Evolutionary conservation across 2,113 vertebrate species (phyloP).

Genomic region (Xiphias gladius): DNA sequence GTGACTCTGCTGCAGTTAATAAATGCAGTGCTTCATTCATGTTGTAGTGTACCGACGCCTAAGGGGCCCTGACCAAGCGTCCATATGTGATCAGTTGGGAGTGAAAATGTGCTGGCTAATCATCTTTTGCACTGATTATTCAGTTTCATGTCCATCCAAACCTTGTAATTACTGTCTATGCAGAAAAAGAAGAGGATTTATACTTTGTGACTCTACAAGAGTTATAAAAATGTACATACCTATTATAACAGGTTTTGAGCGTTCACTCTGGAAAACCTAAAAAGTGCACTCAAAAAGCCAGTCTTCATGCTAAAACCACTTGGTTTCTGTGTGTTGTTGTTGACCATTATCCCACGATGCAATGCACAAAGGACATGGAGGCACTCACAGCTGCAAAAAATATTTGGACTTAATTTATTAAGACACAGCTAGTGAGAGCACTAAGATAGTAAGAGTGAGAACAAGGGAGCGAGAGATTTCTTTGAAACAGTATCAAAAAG

Average conservation of each 20-base stretch:
- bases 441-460: too few relatives aligned
- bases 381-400: background rate
- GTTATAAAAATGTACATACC: too few relatives aligned
- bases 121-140: background rate
- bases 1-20: too few relatives aligned
- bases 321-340: background rate
- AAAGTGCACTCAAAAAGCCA: background rate
- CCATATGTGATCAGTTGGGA: too few relatives aligned
- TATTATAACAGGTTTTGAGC: background rate
- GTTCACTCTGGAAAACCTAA: background rate
- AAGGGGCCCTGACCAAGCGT: too few relatives aligned
- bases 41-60: too few relatives aligned
- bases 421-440: too few relatives aligned
- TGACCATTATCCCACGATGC: background rate
- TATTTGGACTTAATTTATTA: too few relatives aligned
- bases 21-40: too few relatives aligned
- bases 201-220: background rate
- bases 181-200: background rate
- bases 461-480: too few relatives aligned
- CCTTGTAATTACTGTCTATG: background rate
- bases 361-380: background rate
- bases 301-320: background rate
- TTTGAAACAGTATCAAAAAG: too few relatives aligned
- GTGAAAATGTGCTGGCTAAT: background rate
- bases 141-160: background rate